These are phyloP conservation scores for Crotalus helleri DNA, from an alignment of 2,113 vertebrate genomes.

Conservation along the genomic window DNA sequence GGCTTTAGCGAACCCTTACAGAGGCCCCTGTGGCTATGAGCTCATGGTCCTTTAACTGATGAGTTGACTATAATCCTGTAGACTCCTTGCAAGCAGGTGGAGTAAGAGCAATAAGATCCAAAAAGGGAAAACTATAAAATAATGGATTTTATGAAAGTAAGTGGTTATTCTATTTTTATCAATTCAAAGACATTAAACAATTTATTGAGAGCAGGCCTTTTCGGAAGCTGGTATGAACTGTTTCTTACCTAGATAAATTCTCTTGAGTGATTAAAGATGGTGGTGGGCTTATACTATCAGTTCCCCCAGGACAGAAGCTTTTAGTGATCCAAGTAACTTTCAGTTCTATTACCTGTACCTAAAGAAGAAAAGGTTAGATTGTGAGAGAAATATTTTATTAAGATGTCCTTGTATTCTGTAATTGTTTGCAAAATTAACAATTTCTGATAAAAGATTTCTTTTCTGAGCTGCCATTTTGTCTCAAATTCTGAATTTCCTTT, in stretches of 20 bases:
- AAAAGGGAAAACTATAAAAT: neutral
- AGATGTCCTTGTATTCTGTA: neutral
- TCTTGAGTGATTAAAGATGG: conserved; percentile 90
- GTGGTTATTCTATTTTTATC: neutral
- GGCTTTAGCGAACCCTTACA: neutral
- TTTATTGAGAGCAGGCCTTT: neutral
- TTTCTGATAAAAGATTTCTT: neutral
- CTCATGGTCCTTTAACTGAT: neutral
- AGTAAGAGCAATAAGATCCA: neutral
- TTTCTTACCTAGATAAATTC: conserved; percentile 84
- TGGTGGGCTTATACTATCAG: conserved; percentile 93
- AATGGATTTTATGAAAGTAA: neutral
- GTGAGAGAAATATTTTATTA: neutral
- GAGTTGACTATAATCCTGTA: neutral
- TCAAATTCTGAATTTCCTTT: neutral
- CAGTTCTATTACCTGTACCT: conserved; percentile 95
- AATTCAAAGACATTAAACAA: neutral
- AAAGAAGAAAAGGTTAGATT: neutral
- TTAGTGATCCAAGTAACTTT: conserved; percentile 99
- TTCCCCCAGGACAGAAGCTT: conserved; percentile 94
- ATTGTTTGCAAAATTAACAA: neutral
- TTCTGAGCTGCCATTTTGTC: neutral
- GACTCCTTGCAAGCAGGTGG: neutral
- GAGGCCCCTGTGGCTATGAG: neutral
- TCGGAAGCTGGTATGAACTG: neutral